These are phyloP conservation scores for Dufourea novaeangliae DNA, from an alignment of 1,140 invertebrate species.

Conservation along the genomic window DNA sequence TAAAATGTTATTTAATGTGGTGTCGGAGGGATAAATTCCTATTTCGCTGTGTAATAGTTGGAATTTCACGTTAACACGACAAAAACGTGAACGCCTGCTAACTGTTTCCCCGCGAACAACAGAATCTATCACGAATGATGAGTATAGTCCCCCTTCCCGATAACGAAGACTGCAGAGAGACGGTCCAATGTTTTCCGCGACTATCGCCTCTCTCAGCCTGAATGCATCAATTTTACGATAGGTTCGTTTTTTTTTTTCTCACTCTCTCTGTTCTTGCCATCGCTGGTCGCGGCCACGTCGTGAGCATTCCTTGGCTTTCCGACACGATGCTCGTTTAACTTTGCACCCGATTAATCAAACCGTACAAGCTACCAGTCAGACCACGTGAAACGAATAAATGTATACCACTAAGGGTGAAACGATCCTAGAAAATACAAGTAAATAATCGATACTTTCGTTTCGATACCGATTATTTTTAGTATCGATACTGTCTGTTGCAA, in stretches of 20 bases:
- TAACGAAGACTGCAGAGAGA: constrained; percentile 41
- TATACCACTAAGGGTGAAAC: too few relatives aligned
- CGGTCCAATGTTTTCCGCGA: constrained; percentile 63
- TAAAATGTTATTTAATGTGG: too few relatives aligned
- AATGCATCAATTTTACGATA: constrained; percentile 73
- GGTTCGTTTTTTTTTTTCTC: constrained; percentile 52
- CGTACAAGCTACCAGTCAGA: neutral
- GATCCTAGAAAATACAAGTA: too few relatives aligned
- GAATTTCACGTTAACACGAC: neutral
- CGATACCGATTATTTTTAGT: too few relatives aligned
- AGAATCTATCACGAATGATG: constrained; percentile 22
- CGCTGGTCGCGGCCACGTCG: too few relatives aligned
- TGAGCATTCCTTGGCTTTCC: constrained; percentile 31
- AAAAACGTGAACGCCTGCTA: neutral
- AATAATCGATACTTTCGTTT: too few relatives aligned
- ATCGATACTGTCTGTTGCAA: too few relatives aligned
- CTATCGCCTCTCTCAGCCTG: constrained; percentile 59
- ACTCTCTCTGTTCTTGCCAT: constrained; percentile 48
- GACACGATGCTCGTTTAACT: constrained; percentile 54
- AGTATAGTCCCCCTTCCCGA: too few relatives aligned
- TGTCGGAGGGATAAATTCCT: too few relatives aligned
- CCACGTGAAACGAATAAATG: constrained; percentile 13
- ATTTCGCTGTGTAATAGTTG: too few relatives aligned
- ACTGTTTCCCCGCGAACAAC: constrained; percentile 39
- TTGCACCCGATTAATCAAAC: constrained; percentile 64